These are phyloP conservation scores for Manis pentadactyla DNA, from an alignment of 2,797 vertebrate species.

Conservation along the genomic window DNA sequence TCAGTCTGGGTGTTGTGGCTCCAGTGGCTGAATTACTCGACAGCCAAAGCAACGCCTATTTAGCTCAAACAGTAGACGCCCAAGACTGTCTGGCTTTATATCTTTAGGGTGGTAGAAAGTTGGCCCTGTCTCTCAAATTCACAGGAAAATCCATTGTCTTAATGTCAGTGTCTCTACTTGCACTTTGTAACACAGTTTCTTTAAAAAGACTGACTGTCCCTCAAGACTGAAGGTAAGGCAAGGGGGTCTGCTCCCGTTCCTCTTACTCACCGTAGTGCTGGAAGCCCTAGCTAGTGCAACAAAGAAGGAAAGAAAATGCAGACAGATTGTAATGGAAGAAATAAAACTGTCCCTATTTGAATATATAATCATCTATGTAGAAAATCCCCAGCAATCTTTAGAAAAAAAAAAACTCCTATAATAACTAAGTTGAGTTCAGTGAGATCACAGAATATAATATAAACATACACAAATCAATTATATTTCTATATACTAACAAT, in stretches of 20 bases:
- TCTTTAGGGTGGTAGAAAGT: background rate
- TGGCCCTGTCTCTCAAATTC: background rate
- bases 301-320: background rate
- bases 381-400: background rate
- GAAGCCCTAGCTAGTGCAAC: background rate
- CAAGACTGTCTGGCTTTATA: background rate
- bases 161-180: background rate
- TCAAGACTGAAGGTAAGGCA: background rate
- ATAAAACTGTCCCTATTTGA: background rate
- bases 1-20: background rate
- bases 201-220: background rate
- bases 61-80: background rate
- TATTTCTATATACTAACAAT: background rate
- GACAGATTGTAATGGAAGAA: background rate
- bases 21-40: background rate
- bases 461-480: background rate
- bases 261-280: background rate
- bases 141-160: background rate
- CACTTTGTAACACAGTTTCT: background rate
- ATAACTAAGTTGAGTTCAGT: background rate
- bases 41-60: background rate
- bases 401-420: background rate
- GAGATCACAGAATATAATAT: background rate
- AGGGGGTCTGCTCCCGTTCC: background rate
- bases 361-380: background rate